Evolutionary conservation across 2,113 vertebrate genomes (phyloP).

Genomic region (Merops nubicus): DNA sequence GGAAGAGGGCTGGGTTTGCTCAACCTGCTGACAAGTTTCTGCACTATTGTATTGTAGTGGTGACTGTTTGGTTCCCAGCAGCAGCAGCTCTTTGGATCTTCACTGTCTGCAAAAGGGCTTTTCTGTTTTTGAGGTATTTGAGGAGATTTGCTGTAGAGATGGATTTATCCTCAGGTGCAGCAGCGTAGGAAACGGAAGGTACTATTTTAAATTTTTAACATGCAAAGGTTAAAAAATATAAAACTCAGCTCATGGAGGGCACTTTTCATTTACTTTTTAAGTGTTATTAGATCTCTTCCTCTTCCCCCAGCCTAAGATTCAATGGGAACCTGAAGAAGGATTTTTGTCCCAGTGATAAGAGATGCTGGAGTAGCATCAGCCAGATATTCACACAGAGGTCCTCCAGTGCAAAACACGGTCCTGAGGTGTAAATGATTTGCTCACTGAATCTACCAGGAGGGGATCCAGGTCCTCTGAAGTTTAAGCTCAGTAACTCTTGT

Average conservation of each 20-base stretch:
- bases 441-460: neutral
- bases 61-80: neutral
- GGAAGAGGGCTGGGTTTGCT: neutral
- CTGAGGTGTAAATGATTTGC: neutral
- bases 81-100: fast-evolving
- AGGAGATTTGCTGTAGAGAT: neutral
- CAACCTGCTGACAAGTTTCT: neutral
- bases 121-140: neutral
- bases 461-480: neutral
- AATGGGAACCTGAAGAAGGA: neutral
- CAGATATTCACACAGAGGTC: neutral
- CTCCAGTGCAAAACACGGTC: neutral
- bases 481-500: neutral
- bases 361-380: neutral
- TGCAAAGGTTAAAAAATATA: neutral
- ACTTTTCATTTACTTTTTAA: neutral
- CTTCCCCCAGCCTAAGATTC: fast-evolving
- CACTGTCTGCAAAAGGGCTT: neutral
- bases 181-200: neutral
- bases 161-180: neutral
- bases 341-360: neutral
- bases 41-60: neutral
- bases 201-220: neutral
- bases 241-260: neutral
- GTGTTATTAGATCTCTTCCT: neutral